phyloP scores from a whole-genome alignment of 37 sponge, comb jelly and placozoan species.

The Aphrocallistes beatrix region DNA sequence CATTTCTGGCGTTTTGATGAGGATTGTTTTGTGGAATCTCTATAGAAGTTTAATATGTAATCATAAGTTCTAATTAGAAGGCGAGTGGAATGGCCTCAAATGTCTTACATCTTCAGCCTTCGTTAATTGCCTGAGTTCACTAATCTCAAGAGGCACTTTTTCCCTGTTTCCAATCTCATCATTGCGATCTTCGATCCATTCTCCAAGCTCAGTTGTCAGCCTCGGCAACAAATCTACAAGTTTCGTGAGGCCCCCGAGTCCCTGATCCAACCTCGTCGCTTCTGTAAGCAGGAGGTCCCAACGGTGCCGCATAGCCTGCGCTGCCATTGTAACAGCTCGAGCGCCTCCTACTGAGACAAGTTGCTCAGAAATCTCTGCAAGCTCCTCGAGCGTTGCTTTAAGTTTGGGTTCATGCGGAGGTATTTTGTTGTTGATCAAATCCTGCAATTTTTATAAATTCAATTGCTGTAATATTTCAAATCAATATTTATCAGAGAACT shows the following conservation, averaged over 20 bases:
- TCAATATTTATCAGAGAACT: neutral
- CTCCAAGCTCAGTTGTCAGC: neutral
- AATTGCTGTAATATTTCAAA: neutral
- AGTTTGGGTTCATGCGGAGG: neutral
- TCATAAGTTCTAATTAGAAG: too few relatives aligned
- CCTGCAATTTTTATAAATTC: neutral
- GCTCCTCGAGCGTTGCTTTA: neutral
- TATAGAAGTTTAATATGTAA: neutral
- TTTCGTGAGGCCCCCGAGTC: neutral
- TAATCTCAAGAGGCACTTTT: neutral
- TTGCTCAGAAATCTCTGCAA: neutral
- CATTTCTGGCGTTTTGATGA: neutral
- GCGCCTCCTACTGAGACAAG: neutral
- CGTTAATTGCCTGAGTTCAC: neutral
- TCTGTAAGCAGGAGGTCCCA: conserved; percentile 1
- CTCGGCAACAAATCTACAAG: neutral
- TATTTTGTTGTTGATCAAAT: neutral
- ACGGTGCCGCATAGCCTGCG: neutral
- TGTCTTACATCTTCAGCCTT: neutral
- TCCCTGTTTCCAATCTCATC: neutral
- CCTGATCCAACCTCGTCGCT: neutral
- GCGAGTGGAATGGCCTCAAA: neutral
- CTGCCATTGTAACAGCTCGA: neutral
- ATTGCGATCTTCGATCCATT: neutral
- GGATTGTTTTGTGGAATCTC: conserved; percentile 1